A percentile compares a stretch with the other conserved stretches of the same genome.
Evolutionary conservation across 2,888 invertebrate genomes (phyloP).

Genomic region (Sericinus montela): DNA sequence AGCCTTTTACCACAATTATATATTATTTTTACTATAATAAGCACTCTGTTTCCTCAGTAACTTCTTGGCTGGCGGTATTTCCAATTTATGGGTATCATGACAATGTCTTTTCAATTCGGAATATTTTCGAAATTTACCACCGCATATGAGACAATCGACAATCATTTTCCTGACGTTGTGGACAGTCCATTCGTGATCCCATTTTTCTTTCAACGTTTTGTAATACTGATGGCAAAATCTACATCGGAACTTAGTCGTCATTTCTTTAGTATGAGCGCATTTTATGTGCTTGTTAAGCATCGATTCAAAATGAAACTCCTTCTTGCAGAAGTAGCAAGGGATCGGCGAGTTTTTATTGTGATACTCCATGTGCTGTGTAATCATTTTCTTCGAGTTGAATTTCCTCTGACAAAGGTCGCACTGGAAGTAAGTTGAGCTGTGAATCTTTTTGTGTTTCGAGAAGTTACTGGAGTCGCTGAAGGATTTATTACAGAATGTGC

Average conservation of each 20-base stretch:
- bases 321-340: slow-evolving; percentile 49
- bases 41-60: slow-evolving; percentile 32
- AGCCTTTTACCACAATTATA: slow-evolving; percentile 1
- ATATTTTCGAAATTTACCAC: slow-evolving; percentile 62
- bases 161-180: slow-evolving; percentile 66
- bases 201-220: slow-evolving; percentile 57
- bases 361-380: slow-evolving; percentile 65
- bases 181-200: slow-evolving; percentile 70
- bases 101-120: slow-evolving; percentile 61
- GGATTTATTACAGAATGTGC: slow-evolving; percentile 67
- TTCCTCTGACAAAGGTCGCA: slow-evolving; percentile 69
- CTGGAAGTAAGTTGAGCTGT: slow-evolving; percentile 56
- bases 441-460: slow-evolving; percentile 73
- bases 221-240: slow-evolving; percentile 52
- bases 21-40: background rate
- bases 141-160: slow-evolving; percentile 60
- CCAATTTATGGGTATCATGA: slow-evolving; percentile 38
- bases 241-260: slow-evolving; percentile 44
- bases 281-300: slow-evolving; percentile 65
- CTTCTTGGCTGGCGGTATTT: slow-evolving; percentile 50
- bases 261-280: slow-evolving; percentile 45
- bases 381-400: slow-evolving; percentile 71
- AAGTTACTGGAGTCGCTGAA: slow-evolving; percentile 75
- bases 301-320: slow-evolving; percentile 61
- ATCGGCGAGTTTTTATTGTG: slow-evolving; percentile 56